A percentile compares a stretch with the other conserved stretches of the same genome.
These are phyloP conservation scores for human DNA, from an alignment of 2,113 vertebrate species.

Conservation along the genomic window DNA sequence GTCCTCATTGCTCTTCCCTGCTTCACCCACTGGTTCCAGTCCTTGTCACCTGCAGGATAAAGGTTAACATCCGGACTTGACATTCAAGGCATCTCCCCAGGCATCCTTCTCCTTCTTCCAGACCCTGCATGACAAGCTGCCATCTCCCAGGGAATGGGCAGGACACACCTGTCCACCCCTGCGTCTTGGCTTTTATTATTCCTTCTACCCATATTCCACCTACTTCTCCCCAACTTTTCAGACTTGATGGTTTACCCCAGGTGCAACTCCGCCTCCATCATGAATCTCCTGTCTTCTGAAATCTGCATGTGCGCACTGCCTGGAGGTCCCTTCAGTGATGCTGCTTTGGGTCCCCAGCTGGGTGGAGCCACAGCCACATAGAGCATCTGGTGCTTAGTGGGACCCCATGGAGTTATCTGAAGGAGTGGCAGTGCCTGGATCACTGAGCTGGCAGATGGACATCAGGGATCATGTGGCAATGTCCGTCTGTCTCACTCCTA, in stretches of 20 bases:
- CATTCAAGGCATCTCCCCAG: neutral
- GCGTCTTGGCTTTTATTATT: accelerated
- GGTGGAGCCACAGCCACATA: neutral
- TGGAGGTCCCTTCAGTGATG: neutral
- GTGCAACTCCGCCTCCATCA: accelerated
- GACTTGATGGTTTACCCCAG: accelerated
- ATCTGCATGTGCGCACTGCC: accelerated
- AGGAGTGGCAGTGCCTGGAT: too few species aligned
- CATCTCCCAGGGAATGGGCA: too few species aligned
- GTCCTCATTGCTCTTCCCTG: accelerated
- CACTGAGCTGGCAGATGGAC: neutral
- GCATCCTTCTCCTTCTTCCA: neutral
- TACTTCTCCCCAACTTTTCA: neutral
- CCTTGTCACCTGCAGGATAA: neutral
- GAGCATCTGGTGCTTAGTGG: neutral
- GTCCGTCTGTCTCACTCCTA: neutral
- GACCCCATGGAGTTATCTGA: neutral
- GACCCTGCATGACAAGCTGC: neutral
- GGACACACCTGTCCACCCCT: too few species aligned
- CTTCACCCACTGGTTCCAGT: neutral
- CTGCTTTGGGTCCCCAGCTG: neutral
- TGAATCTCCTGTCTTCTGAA: neutral
- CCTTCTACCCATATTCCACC: accelerated
- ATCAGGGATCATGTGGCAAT: neutral
- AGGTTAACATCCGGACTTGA: neutral